These are phyloP conservation scores for Deroptyus accipitrinus DNA, from an alignment of 2,113 vertebrate genomes.

Conservation along the genomic window DNA sequence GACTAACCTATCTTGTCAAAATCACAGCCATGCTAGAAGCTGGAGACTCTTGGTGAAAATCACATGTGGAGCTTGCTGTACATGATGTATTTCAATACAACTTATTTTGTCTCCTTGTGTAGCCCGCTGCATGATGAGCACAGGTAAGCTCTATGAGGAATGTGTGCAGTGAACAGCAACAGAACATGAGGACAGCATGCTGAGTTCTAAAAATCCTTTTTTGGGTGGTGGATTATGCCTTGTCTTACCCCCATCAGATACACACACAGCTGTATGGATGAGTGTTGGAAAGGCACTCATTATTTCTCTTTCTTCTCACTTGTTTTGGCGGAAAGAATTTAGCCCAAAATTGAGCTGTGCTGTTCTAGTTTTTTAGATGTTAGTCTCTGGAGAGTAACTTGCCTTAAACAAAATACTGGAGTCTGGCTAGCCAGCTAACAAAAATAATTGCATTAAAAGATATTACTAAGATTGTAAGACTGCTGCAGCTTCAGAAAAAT, in stretches of 20 bases:
- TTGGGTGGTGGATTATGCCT: neutral
- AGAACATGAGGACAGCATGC: neutral
- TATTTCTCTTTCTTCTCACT: neutral
- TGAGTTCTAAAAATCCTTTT: neutral
- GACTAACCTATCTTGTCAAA: slow-evolving; percentile 12
- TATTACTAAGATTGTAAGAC: neutral
- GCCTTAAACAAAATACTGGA: neutral
- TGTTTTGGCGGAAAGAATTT: neutral
- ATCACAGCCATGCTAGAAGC: neutral
- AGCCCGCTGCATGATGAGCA: neutral
- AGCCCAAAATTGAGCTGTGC: neutral
- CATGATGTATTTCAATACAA: neutral
- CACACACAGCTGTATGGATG: neutral
- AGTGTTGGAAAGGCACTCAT: neutral
- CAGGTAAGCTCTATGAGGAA: neutral
- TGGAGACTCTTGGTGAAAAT: neutral
- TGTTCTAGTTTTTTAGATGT: neutral
- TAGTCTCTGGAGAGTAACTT: neutral
- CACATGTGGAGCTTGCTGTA: neutral
- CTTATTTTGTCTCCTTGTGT: neutral
- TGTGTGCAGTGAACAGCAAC: neutral
- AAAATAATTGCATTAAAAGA: neutral
- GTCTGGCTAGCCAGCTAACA: neutral
- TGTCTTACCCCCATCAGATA: neutral
- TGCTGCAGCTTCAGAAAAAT: neutral